Evolutionary conservation across 2,797 vertebrate genomes (phyloP), one percentile per base, ranked within the genome.

Genomic region (Choloepus didactylus): DNA sequence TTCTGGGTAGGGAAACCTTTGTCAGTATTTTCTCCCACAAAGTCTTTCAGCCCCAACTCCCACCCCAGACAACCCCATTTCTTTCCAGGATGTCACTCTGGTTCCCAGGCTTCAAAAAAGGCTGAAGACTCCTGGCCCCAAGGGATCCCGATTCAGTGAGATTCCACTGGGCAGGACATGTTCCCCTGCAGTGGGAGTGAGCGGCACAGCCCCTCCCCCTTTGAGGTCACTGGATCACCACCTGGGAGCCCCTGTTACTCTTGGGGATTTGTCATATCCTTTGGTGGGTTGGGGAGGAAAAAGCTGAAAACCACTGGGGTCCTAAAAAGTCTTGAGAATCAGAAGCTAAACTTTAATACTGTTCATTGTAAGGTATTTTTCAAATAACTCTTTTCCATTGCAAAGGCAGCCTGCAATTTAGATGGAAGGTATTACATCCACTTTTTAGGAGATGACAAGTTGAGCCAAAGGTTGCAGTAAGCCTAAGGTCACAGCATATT

Each of bases 401-500:
- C 85, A 9, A 87, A 89, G 64, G 46, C 29, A 95, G 29, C 27
- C 41, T 80, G 11, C 23, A 59, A 35, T 94, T 89, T 79, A 77
- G 46, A 92, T 75, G 23, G 31, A 72, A 16, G 49, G 16, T 54
- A 60, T 56, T 83, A 6, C 9, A 35, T 21, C 21, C 31, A 6
- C 69, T 72, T 59, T 87, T 29, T 29, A 54, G 14, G 73, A 51
- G 69, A 66, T 60, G 19, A 70, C n/a, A 93, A 7, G 25, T 70
- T 62, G 38, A 79, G 54, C 29, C 62, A 29, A 70, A 21, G 19
- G 10, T 85, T 80, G 2, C 41, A 66, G 0, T 79, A 14, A 87
- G 54, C 46, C 62, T 67, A 38, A 77, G 81, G 66, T 90, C 79
- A 67, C 38, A 72, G 54, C 67, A 72, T 93, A 38, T 92, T 94